Evolutionary conservation across 2,888 invertebrate genomes (phyloP), one percentile per base, ranked within the genome.

Genomic region (Lepetodrilus schrolli): DNA sequence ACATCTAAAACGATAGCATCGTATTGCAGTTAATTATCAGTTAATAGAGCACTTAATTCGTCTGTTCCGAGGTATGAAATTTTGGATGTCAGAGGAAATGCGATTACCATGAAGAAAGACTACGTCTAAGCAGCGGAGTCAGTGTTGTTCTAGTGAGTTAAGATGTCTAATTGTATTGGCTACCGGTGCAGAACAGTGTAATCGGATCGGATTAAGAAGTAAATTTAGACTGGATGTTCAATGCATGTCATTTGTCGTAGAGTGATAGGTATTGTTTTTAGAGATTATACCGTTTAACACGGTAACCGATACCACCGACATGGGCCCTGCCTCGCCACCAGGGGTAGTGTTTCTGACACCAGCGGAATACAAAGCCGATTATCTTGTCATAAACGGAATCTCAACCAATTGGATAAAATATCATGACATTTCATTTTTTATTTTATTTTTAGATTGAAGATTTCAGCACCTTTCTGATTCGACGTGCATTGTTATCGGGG

Each of bases 341-440:
- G 34, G 26, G 17, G 17, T 26, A 30, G 26, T 30, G 30, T 58
- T 4, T 26, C 17, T 58, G 58, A 30, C 58, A 58, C 58, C 34
- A 30, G 30, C n/a, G 58, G 58, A n/a, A 34, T 17, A 58, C 34
- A 23, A 58, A 58, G 10, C 58, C 58, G 58, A 58, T 58, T 58
- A 58, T 26, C 58, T 26, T 58, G 58, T 58, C 58, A 58, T 26
- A 58, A 17, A 23, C 58, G 43, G 43, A 58, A 58, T 58, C 30
- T 58, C 23, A 30, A 34, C 58, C 58, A 58, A 17, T 34, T 23
- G 58, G 23, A 58, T 58, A 58, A 58, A 30, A 58, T 58, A 58
- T 58, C 58, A 58, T 58, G 58, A 30, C 58, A 30, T 30, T 58
- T 30, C 58, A 17, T 30, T 58, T 30, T 17, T 17, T n/a, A 30